These are phyloP conservation scores for Trichogramma dendrolimi DNA, from an alignment of 2,888 invertebrate genomes.

Conservation along the genomic window DNA sequence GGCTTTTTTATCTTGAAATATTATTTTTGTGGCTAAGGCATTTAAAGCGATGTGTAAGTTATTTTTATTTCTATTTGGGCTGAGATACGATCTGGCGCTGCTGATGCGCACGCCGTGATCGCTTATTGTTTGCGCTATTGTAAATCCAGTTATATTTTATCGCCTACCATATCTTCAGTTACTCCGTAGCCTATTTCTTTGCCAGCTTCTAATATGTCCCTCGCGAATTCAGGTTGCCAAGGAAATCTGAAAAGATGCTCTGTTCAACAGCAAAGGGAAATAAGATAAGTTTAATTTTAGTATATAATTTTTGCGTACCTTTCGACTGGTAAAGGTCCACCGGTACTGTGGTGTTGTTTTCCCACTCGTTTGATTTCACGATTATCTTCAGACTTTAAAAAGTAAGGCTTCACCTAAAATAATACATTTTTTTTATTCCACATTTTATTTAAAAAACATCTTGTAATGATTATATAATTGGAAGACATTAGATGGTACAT, in stretches of 20 bases:
- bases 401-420: constrained; percentile 64
- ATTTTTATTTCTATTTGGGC: constrained; percentile 55
- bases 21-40: constrained; percentile 58
- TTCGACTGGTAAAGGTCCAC: constrained; percentile 60
- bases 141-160: constrained; percentile 60
- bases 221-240: constrained; percentile 61
- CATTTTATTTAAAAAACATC: neutral
- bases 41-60: constrained; percentile 62
- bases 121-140: constrained; percentile 62
- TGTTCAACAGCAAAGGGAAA: too few species aligned
- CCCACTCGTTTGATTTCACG: constrained; percentile 61
- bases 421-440: neutral
- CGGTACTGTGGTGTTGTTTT: constrained; percentile 58
- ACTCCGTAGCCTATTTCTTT: constrained; percentile 62
- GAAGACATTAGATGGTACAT: too few species aligned
- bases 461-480: neutral
- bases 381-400: constrained; percentile 65
- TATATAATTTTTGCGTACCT: constrained; percentile 32
- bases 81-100: constrained; percentile 59
- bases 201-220: constrained; percentile 60
- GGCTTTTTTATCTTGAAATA: constrained; percentile 54
- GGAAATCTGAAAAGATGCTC: constrained; percentile 54
- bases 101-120: constrained; percentile 62
- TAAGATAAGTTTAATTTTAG: too few species aligned
- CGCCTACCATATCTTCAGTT: constrained; percentile 62